phyloP scores from a whole-genome alignment of 2,888 invertebrate species.

The Epinotia demarniana region DNA sequence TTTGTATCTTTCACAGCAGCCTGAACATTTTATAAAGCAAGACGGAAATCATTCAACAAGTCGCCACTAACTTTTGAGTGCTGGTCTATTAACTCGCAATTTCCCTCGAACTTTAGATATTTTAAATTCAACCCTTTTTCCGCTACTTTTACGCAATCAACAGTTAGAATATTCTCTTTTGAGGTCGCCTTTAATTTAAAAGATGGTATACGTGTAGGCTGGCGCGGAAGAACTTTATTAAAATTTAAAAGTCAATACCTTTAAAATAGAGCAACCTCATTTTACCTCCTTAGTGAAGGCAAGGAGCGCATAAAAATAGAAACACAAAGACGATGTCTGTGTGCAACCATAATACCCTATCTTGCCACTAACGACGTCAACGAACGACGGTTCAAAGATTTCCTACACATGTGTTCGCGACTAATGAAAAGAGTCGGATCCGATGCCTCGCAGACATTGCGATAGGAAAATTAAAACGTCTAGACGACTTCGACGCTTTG shows the following conservation, averaged over 20 bases:
- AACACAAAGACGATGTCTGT: constrained; percentile 57
- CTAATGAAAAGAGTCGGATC: constrained; percentile 79
- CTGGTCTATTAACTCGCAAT: constrained; percentile 46
- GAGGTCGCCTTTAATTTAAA: constrained; percentile 4
- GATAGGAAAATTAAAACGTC: constrained; percentile 84
- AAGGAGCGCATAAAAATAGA: constrained; percentile 51
- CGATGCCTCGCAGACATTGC: constrained; percentile 70
- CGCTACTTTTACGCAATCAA: constrained; percentile 39
- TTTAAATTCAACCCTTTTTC: constrained; percentile 45
- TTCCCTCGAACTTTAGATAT: constrained; percentile 44
- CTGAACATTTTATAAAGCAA: constrained; percentile 36
- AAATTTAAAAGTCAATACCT: constrained; percentile 28
- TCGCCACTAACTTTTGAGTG: constrained; percentile 45
- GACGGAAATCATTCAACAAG: constrained; percentile 45
- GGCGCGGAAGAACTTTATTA: constrained; percentile 15
- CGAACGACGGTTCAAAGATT: constrained; percentile 69
- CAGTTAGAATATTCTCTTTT: constrained; percentile 35
- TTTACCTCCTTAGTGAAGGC: constrained; percentile 37
- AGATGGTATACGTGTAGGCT: constrained; percentile 1
- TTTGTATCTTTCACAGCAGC: constrained; percentile 5
- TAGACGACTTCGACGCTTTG: constrained; percentile 76
- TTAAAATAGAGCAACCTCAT: constrained; percentile 25
- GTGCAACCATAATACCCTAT: constrained; percentile 67
- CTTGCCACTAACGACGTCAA: constrained; percentile 72
- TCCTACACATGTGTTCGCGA: constrained; percentile 72